Evolutionary conservation across 2,797 vertebrate genomes (phyloP), one percentile per base, ranked within the genome.

Genomic region (Microctenopoma stevenorrisi): DNA sequence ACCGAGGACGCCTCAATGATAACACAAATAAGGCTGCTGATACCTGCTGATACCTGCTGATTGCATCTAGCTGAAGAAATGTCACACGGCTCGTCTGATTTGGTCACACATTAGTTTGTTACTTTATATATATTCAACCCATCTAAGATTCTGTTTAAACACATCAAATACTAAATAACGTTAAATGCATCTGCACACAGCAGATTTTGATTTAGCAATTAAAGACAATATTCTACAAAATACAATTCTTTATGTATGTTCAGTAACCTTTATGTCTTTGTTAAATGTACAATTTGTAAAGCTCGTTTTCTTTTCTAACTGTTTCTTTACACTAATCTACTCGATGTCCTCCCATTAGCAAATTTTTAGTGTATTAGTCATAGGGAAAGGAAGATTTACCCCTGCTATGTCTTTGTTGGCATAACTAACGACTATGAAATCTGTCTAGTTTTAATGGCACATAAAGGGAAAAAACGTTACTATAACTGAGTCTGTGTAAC

Each of bases 361-460:
- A 33, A n/a, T 40, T 5, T 46, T 59, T 35, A 44, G n/a, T 53
- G 30, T 65, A 47, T 75, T 58, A 65, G 49, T 83, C 57, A 74
- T 18, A 14, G 18, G 26, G 49, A 37, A 50, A 63, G 61, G 53
- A 78, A 71, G 55, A 16, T 4, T 38, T 18, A 2, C n/a, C 67
- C 30, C n/a, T 16, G 1, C 16, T 43, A 11, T 61, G 7, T 43
- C 7, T 35, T 30, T 74, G 16, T 57, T 57, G 43, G 5, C 44
- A 37, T 16, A 7, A 53, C 52, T 15, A 53, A 28, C 25, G 43
- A 38, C 26, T 52, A 5, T 59, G 18, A 0, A 12, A 40, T 35
- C 5, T 3, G 0, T 52, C 1, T 51, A 63, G 6, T 26, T 14
- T 82, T 40, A 22, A 0, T 4, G 12, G 22, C 50, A 72, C 64